Evolutionary conservation across 30 jellyfish, hydroid and myxozoan species (phyloP).

Genomic region (Cassiopea xamachana): DNA sequence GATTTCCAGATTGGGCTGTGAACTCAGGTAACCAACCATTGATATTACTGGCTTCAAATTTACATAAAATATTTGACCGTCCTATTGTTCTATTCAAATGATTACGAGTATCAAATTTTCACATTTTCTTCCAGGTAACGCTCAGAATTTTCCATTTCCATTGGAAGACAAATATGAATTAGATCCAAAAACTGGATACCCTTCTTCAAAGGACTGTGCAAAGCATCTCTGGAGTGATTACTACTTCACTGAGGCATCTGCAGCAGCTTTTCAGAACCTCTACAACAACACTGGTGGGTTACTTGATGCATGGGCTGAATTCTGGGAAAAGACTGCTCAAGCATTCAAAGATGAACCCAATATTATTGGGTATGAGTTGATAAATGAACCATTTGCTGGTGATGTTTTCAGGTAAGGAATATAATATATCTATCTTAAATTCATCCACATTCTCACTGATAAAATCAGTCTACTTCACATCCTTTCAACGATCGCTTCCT

Average conservation of each 20-base stretch:
- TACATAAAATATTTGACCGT: neutral
- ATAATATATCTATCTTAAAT: neutral
- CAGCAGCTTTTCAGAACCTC: conserved; percentile 92
- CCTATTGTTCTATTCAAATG: no score
- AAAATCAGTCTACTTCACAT: no score
- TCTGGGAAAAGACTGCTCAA: conserved; percentile 94
- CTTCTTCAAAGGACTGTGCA: conserved; percentile 87
- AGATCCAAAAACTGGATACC: conserved; percentile 92
- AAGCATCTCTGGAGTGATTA: conserved; percentile 90
- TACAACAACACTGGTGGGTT: conserved; percentile 95
- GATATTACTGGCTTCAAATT: neutral
- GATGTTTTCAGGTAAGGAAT: conserved; percentile 84
- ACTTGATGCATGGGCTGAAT: conserved; percentile 92
- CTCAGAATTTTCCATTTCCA: conserved; percentile 88
- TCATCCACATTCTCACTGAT: no score
- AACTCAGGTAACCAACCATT: conserved; percentile 70
- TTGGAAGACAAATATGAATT: conserved; percentile 80
- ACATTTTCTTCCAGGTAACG: conserved; percentile 60
- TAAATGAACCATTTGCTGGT: conserved; percentile 96
- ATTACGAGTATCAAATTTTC: neutral
- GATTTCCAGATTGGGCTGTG: conserved; percentile 98
- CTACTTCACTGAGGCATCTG: conserved; percentile 95
- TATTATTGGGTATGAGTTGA: conserved; percentile 91
- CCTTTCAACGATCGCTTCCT: no score
- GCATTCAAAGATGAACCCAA: conserved; percentile 74